These are phyloP conservation scores for Unio delphinus DNA, from an alignment of 2,888 invertebrate species.

Conservation along the genomic window DNA sequence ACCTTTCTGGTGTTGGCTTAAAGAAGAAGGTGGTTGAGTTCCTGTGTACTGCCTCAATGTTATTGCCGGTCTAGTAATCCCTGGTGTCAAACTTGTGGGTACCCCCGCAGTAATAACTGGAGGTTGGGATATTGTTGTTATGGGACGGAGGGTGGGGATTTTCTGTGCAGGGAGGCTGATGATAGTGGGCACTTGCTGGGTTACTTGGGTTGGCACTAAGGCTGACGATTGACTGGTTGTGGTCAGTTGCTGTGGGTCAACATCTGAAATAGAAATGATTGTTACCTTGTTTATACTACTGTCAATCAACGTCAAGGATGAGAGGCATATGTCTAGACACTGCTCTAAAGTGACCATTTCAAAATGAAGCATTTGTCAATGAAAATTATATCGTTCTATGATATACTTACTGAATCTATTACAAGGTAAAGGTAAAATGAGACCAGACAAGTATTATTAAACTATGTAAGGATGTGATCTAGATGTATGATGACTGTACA, in stretches of 20 bases:
- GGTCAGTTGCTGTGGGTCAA: slow-evolving; percentile 10
- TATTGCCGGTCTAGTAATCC: slow-evolving; percentile 1
- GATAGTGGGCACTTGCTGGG: slow-evolving; percentile 16
- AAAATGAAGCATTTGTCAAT: background rate
- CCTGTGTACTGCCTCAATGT: slow-evolving; percentile 8
- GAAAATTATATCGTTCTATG: background rate
- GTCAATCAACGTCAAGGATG: too few relatives aligned
- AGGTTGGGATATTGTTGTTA: background rate
- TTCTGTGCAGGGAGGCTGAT: slow-evolving; percentile 17
- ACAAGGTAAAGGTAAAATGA: too few relatives aligned
- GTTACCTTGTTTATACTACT: too few relatives aligned
- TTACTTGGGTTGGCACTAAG: slow-evolving; percentile 20
- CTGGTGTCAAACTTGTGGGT: background rate
- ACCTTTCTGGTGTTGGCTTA: background rate
- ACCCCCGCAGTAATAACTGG: background rate
- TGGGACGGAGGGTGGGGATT: slow-evolving; percentile 14
- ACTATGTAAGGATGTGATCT: too few relatives aligned
- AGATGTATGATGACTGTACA: too few relatives aligned
- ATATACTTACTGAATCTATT: too few relatives aligned
- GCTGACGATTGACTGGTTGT: slow-evolving; percentile 11
- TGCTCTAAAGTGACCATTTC: background rate
- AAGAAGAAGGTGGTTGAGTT: background rate
- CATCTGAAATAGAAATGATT: slow-evolving; percentile 9
- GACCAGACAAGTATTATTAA: too few relatives aligned
- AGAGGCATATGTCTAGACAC: too few relatives aligned